Evolutionary conservation across 2,888 invertebrate species (phyloP).

Genomic region (Seira ritae): DNA sequence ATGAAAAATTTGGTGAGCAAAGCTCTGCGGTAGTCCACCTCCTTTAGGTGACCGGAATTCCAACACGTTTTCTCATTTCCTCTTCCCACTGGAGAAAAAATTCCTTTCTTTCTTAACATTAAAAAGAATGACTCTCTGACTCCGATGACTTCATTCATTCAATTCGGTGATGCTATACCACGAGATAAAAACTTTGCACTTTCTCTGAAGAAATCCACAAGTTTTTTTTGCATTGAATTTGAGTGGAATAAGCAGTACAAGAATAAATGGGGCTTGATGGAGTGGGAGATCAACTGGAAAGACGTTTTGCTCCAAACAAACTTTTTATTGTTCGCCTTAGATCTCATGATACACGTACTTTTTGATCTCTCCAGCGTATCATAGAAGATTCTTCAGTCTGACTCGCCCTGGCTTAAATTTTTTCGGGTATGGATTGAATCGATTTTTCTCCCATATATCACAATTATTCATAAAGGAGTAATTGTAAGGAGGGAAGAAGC

Average conservation of each 20-base stretch:
- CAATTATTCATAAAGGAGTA: not conserved
- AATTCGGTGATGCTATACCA: not conserved
- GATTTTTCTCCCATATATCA: not conserved
- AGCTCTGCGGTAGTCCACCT: slow-evolving; percentile 59
- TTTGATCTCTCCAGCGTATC: not conserved
- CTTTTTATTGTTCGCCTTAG: not conserved
- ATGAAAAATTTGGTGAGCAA: no score
- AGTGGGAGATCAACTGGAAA: not conserved
- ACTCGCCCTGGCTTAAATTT: not conserved
- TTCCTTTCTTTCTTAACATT: slow-evolving; percentile 53
- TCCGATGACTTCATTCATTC: not conserved
- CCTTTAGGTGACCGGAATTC: slow-evolving; percentile 68
- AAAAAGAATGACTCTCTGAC: slow-evolving; percentile 14
- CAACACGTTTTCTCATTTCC: slow-evolving; percentile 71
- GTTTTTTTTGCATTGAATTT: not conserved
- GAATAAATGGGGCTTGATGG: not conserved
- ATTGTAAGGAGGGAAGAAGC: no score
- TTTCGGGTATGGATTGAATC: not conserved
- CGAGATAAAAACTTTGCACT: not conserved
- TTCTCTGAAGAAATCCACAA: not conserved
- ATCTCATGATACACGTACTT: not conserved
- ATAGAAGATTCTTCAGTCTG: not conserved
- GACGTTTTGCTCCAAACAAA: not conserved
- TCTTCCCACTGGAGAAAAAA: no score
- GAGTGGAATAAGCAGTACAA: not conserved